Conservation (phyloP, 2,888 invertebrate genomes). For the Thyatira batis region DNA sequence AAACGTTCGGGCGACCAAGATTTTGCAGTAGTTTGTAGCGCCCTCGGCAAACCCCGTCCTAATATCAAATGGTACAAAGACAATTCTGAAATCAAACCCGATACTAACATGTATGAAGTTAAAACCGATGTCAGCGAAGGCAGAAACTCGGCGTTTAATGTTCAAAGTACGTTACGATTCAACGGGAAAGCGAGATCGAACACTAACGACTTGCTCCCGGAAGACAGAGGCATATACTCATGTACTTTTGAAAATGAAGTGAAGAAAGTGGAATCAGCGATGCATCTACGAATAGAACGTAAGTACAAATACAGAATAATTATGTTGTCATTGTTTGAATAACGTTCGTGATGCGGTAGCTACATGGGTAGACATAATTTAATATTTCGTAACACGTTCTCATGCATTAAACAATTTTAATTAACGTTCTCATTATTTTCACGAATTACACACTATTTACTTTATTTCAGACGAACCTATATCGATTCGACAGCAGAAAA, state of each 20-base stretch:
- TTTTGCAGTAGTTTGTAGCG: conserved; percentile 91
- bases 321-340: background rate
- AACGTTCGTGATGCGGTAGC: background rate
- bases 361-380: background rate
- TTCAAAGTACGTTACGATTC: conserved; percentile 92
- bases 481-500: conserved; percentile 91
- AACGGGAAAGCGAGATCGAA: conserved; percentile 89
- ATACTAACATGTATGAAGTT: conserved; percentile 90
- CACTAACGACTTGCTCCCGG: conserved; percentile 89
- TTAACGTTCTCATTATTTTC: background rate
- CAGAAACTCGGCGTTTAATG: conserved; percentile 90
- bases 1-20: conserved; percentile 90
- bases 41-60: conserved; percentile 94
- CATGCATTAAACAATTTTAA: background rate
- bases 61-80: conserved; percentile 93
- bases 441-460: background rate
- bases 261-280: conserved; percentile 92
- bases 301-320: conserved; percentile 62
- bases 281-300: conserved; percentile 96
- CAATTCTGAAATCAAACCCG: conserved; percentile 89
- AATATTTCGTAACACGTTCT: background rate
- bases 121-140: conserved; percentile 89
- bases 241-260: conserved; percentile 96
- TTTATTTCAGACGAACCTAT: conserved; percentile 89
- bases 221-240: conserved; percentile 93